phyloP scores from a whole-genome alignment of 1,140 invertebrate genomes.

The Macrosteles quadrilineatus region DNA sequence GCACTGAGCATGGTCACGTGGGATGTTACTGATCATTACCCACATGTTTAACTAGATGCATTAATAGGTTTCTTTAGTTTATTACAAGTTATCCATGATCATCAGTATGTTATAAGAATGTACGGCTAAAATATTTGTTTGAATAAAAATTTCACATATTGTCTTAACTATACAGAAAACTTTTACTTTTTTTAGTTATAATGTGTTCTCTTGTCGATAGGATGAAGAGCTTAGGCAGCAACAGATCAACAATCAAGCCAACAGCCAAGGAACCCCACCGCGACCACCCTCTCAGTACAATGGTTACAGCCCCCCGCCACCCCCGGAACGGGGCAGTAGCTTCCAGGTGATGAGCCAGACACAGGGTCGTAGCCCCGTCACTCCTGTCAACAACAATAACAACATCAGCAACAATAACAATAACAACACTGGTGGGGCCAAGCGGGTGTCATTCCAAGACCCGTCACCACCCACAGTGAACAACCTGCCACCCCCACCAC shows the following conservation, averaged over 20 bases:
- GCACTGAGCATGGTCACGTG: too few species aligned
- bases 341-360: slow-evolving; percentile 74
- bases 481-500: slow-evolving; percentile 49
- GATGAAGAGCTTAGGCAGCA: slow-evolving; percentile 54
- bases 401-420: slow-evolving; percentile 28
- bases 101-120: too few species aligned
- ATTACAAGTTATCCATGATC: too few species aligned
- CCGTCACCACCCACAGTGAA: slow-evolving; percentile 52
- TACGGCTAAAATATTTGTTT: too few species aligned
- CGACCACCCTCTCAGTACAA: slow-evolving; percentile 40
- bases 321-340: slow-evolving; percentile 77
- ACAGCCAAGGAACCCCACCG: slow-evolving; percentile 44
- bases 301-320: slow-evolving; percentile 57
- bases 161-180: too few species aligned
- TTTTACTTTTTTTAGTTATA: too few species aligned
- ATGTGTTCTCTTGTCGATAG: too few species aligned
- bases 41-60: too few species aligned
- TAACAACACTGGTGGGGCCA: slow-evolving; percentile 42
- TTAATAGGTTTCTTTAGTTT: too few species aligned
- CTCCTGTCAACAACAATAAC: slow-evolving; percentile 17
- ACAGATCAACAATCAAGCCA: slow-evolving; percentile 44
- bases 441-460: slow-evolving; percentile 77
- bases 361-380: slow-evolving; percentile 41
- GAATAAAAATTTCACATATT: too few species aligned
- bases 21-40: too few species aligned